A percentile compares a stretch with the other conserved stretches of the same genome.
These are phyloP conservation scores for Iphiclides podalirius DNA, from an alignment of 2,888 invertebrate species.

Conservation along the genomic window DNA sequence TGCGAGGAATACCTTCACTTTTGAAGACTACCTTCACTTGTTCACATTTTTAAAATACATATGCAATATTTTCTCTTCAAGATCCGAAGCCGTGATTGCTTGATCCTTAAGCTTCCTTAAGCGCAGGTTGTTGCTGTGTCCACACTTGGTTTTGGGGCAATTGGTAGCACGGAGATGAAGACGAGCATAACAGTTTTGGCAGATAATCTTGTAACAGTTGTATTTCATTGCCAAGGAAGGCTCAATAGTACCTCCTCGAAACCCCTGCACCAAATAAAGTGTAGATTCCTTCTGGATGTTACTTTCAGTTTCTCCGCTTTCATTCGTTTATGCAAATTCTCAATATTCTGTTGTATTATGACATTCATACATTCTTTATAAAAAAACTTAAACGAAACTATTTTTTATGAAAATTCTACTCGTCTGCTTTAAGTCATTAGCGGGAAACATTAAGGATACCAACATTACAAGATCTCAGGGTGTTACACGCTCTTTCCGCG, in stretches of 20 bases:
- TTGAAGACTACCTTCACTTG: too few relatives aligned
- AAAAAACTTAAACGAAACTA: too few relatives aligned
- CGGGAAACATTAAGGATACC: too few relatives aligned
- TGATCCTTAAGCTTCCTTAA: conserved; percentile 98
- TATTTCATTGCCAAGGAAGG: conserved; percentile 99
- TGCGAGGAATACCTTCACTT: too few relatives aligned
- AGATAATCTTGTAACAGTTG: conserved; percentile 99
- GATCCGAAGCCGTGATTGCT: conserved; percentile 28
- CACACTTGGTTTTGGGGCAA: conserved; percentile 99
- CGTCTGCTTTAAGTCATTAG: too few relatives aligned
- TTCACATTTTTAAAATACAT: conserved; percentile 15
- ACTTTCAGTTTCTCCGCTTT: too few relatives aligned
- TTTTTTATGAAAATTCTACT: too few relatives aligned
- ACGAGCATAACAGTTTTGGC: conserved; percentile 99
- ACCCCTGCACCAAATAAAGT: conserved; percentile 94
- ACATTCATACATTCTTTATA: too few relatives aligned
- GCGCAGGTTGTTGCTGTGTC: conserved; percentile 99
- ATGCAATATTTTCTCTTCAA: conserved; percentile 19
- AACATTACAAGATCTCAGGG: too few relatives aligned
- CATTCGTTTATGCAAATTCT: too few relatives aligned
- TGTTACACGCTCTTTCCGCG: too few relatives aligned
- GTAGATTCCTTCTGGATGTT: conserved; percentile 98
- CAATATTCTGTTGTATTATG: too few relatives aligned
- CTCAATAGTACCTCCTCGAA: conserved; percentile 98
- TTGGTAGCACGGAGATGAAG: conserved; percentile 99